Conservation (phyloP, 2,113 vertebrate genomes). For the Tiliqua scincoides region DNA sequence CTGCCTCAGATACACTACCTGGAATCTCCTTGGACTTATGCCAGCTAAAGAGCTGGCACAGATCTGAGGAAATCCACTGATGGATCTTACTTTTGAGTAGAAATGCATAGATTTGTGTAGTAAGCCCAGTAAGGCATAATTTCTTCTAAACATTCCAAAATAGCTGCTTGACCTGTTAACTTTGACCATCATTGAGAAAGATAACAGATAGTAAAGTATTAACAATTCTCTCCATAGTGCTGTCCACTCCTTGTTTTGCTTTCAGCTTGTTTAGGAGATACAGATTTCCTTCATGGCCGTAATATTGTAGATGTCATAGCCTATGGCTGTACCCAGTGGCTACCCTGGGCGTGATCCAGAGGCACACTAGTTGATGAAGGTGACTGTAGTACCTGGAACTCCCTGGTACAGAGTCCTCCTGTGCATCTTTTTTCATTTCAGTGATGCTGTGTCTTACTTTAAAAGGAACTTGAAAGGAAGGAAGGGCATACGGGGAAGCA, state of each 20-base stretch:
- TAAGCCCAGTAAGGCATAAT: background rate
- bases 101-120: too few species aligned
- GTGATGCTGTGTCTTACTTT: background rate
- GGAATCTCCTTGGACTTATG: too few species aligned
- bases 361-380: background rate
- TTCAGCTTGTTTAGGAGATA: background rate
- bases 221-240: too few species aligned
- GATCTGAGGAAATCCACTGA: too few species aligned
- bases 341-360: background rate
- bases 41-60: too few species aligned
- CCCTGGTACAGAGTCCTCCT: background rate
- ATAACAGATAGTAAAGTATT: background rate
- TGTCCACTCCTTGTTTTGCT: background rate
- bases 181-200: background rate
- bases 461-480: background rate
- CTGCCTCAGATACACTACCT: too few species aligned
- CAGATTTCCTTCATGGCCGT: background rate
- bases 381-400: background rate
- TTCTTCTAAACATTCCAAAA: too few species aligned
- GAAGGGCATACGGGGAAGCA: background rate
- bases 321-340: too few species aligned
- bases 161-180: background rate
- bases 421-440: background rate
- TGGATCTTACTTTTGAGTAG: too few species aligned
- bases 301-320: background rate